A percentile compares a stretch with the other conserved stretches of the same genome.
phyloP scores from a whole-genome alignment of 1,140 invertebrate species.

The Nasonia vitripennis region DNA sequence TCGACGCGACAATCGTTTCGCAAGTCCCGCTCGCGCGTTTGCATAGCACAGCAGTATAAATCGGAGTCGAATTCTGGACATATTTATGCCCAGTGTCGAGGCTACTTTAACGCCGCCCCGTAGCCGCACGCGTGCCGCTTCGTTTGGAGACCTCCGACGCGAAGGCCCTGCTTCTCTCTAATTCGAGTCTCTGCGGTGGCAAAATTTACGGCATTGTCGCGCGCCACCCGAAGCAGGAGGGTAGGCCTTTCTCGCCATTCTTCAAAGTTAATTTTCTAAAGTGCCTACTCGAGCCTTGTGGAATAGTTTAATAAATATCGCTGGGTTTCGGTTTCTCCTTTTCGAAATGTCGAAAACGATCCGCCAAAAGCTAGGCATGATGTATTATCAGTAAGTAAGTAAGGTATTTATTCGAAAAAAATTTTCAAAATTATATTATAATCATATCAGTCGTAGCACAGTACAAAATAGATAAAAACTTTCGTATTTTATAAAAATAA shows the following conservation, averaged over 20 bases:
- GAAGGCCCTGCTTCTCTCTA: constrained; percentile 5
- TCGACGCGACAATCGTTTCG: background rate
- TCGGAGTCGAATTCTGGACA: constrained; percentile 24
- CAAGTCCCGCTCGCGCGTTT: background rate
- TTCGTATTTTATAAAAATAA: too few species aligned
- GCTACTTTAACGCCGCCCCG: background rate
- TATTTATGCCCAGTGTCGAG: constrained; percentile 27
- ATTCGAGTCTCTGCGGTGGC: constrained; percentile 22
- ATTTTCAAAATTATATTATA: too few species aligned
- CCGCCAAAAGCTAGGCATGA: too few species aligned
- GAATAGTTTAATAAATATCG: too few species aligned
- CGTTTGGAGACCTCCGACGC: background rate
- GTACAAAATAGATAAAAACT: too few species aligned
- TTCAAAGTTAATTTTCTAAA: background rate
- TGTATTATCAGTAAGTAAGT: too few species aligned
- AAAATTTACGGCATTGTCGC: constrained; percentile 16
- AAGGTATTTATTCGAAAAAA: too few species aligned
- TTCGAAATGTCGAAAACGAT: too few species aligned
- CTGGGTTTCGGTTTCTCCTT: too few species aligned
- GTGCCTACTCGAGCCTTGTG: too few species aligned
- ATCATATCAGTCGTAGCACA: too few species aligned
- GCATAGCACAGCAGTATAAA: constrained; percentile 27
- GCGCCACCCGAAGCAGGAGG: background rate
- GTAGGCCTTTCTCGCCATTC: too few species aligned
- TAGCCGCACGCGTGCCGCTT: background rate